Evolutionary conservation across 2,113 vertebrate species (phyloP).

Genomic region (Nycticorax nycticorax): DNA sequence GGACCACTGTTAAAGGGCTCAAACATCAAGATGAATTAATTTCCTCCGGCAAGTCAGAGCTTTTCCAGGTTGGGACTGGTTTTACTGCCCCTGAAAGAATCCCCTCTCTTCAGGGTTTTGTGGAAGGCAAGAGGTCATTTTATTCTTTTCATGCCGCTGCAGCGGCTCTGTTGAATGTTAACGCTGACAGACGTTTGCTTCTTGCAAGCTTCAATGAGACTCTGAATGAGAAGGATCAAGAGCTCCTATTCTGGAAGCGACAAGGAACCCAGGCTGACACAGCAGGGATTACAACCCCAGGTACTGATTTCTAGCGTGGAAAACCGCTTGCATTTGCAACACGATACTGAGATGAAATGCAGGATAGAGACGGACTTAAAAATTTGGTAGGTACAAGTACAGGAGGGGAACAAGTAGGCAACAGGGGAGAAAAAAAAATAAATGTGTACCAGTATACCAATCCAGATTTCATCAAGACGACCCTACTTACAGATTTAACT

Average conservation of each 20-base stretch:
- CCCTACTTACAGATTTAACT: neutral
- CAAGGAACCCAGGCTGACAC: neutral
- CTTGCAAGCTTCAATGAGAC: neutral
- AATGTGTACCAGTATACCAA: neutral
- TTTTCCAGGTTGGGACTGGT: neutral
- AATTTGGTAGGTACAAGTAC: neutral
- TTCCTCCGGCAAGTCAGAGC: neutral
- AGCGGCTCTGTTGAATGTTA: neutral
- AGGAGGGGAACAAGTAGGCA: neutral
- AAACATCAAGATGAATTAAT: neutral
- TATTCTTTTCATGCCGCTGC: neutral
- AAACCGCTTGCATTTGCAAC: neutral
- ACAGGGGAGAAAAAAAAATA: neutral
- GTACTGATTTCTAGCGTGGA: neutral
- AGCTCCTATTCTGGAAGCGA: neutral
- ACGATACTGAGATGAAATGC: neutral
- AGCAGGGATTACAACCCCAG: neutral
- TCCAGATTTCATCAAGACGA: neutral
- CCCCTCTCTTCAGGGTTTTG: neutral
- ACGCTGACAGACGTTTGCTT: neutral
- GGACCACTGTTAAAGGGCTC: neutral
- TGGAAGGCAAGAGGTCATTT: neutral
- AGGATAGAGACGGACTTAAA: fast-evolving
- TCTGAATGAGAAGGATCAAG: neutral
- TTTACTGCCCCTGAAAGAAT: neutral